Conservation (phyloP, 2,113 vertebrate genomes). For the Nymphicus hollandicus region DNA sequence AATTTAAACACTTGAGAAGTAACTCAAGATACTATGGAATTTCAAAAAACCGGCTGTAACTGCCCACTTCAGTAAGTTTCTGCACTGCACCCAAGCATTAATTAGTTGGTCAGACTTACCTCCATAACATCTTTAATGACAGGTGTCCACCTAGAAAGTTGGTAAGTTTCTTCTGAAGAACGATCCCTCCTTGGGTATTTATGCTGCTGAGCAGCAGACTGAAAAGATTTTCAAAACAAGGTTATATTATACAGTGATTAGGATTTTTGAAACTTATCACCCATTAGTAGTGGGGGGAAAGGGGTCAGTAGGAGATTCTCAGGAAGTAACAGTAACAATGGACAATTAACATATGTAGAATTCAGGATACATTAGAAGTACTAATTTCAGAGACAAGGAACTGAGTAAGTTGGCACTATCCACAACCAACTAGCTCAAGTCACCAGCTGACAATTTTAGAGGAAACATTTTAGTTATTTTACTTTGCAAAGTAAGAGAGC, state of each 20-base stretch:
- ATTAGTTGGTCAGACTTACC: conserved; percentile 68
- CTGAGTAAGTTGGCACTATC: neutral
- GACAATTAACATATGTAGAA: neutral
- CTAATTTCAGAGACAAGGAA: neutral
- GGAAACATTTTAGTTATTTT: neutral
- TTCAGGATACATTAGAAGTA: neutral
- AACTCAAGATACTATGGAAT: neutral
- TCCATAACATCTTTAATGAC: conserved; percentile 95
- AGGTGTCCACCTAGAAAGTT: conserved; percentile 95
- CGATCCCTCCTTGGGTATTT: conserved; percentile 83
- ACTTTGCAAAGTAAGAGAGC: neutral
- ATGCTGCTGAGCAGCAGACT: conserved; percentile 62
- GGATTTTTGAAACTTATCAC: neutral
- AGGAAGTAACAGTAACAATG: neutral
- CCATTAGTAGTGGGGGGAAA: neutral
- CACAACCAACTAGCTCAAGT: neutral
- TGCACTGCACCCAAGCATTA: neutral
- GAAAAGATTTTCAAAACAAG: neutral
- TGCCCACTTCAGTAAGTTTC: neutral
- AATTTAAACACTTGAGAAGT: neutral
- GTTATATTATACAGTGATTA: neutral
- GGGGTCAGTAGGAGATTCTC: neutral
- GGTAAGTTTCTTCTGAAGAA: conserved; percentile 86
- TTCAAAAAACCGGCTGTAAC: neutral
- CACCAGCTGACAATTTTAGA: neutral